These are phyloP conservation scores for Aphelocoma coerulescens DNA, from an alignment of 2,113 vertebrate genomes.

Conservation along the genomic window DNA sequence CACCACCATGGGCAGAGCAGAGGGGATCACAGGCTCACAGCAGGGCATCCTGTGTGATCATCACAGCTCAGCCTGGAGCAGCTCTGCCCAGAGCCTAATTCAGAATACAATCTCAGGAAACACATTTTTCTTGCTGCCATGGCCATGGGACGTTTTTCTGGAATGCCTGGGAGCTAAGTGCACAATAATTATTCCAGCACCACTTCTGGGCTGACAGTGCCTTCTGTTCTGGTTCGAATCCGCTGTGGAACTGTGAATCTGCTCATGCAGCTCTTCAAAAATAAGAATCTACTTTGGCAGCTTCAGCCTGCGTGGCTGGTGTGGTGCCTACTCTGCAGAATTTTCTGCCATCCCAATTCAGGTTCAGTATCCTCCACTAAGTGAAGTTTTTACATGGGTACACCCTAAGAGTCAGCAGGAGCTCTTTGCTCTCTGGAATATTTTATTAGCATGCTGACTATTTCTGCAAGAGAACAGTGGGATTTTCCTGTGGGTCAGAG, in stretches of 20 bases:
- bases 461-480: neutral
- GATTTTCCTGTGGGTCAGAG: neutral
- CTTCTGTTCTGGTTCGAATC: neutral
- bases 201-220: neutral
- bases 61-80: neutral
- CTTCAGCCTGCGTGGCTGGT: neutral
- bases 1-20: accelerated
- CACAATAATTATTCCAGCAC: neutral
- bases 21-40: neutral
- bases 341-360: neutral
- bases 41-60: neutral
- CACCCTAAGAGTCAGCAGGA: neutral
- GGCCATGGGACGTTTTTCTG: neutral
- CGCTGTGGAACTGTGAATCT: neutral
- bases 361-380: neutral
- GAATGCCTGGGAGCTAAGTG: neutral
- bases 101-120: neutral
- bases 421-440: neutral
- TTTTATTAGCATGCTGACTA: neutral
- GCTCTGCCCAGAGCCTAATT: neutral
- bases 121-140: neutral
- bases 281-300: neutral
- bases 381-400: neutral
- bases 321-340: neutral
- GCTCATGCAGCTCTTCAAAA: neutral